Base-by-base conservation (phyloP, 1,140 invertebrate genomes). In the Camponotus floridanus region DNA sequence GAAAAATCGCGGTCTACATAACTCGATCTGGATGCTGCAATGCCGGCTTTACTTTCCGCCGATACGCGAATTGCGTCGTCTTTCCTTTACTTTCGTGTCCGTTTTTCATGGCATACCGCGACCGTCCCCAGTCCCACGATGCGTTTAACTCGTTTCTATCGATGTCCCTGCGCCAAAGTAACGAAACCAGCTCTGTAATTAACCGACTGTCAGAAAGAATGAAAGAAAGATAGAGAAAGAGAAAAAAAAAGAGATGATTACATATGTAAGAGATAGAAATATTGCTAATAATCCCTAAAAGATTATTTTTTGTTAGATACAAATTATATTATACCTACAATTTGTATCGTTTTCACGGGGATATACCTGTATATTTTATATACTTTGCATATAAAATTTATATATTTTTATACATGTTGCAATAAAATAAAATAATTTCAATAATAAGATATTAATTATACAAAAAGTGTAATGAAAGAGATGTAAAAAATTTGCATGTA, bases 1-100 rank as follows among this genome's bases (percentile, higher is more conserved):
- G 55, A 83, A 83, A 26, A 73, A 73, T 73, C 39, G 79, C 67
- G 79, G 48, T 81, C 67, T n/a, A 73, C 68, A 83, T 81, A 81
- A 81, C 65, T 57, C 26, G 78, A 71, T 73, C 26, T 73, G 68
- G n/a, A 83, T 74, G 39, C 26, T 48, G 55, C 68, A 48, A 83
- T 26, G 68, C 51, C 70, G 33, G 57, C 79, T 61, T 83, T 83
- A 74, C 79, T 73, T 83, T 74, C 79, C 79, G 55, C 42, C 79
- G 78, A 42, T 42, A 13, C 51, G 33, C 21, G 9, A 6, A 39
- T 13, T 9, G 7, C 13, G 5, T 39, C 13, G 5, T 39, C 48
- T 70, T 57, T 21, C 36, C 31, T 42, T 83, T 57, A 39, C 68
- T 83, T 36, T 83, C 79, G 26, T 61, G 59, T 68, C 79, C 31